Evolutionary conservation across 2,797 vertebrate species (phyloP), one percentile per base, ranked within the genome.

Genomic region (Buceros bicornis): DNA sequence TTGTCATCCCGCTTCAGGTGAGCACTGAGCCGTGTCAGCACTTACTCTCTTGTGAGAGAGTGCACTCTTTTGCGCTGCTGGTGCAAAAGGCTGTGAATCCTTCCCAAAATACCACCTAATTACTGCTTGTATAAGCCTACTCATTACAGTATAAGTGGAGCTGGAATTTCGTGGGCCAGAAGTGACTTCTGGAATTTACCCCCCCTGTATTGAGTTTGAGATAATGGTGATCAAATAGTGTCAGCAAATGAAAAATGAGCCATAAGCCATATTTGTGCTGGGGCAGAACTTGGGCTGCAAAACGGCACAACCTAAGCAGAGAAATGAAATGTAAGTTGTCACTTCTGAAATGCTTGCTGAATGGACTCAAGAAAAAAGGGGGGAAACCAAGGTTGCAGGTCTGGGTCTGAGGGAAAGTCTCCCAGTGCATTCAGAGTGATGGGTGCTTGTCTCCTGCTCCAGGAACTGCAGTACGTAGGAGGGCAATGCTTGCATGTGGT

Each of bases 1-100:
- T 99, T 11, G 99, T 99, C 91, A 99, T 99, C 90, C 98, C 98
- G 0, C 98, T 99, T 47, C 99, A 99, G 98, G 98, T 99, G 93
- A 95, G 91, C 60, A 66, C 40, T 16, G 45, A 66, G 24, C 11
- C 40, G 5, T 47, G 54, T 66, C n/a, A 28, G 3, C 77, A 7
- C 16, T 82, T 61, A 13, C 6, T 71, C 2, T 72, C 12, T 58
- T 81, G 24, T 50, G 69, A 37, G 45, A 83, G 57, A 66, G 22
- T 33, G 33, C 33, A 33, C 33, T 33, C 33, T 33, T 33, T 33
- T 33, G 33, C 33, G 33, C 50, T 71, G 37, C 37, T 91, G 40
- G 20, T 85, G 51, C 31, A 40, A 19, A 77, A 65, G 62, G 62
- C 82, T 90, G 62, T 81, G 70, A 79, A 57, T 69, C 9, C 31